Evolutionary conservation across 1,140 invertebrate species (phyloP), one percentile per base, ranked within the genome.

Genomic region (Parasteatoda tepidariorum): DNA sequence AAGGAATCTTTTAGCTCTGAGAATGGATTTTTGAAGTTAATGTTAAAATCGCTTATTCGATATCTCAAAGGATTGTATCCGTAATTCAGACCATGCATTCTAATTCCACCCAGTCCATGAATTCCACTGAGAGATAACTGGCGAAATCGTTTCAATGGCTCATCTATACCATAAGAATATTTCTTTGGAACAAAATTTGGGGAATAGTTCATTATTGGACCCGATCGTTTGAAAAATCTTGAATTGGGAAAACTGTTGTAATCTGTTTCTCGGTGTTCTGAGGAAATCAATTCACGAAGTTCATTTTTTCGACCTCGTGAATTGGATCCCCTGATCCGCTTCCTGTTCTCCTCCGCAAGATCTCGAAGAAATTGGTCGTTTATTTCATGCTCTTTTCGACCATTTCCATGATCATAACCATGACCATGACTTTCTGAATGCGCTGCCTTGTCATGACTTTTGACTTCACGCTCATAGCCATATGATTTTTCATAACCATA

Each of bases 401-500:
- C 57, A 38, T 70, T 55, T 6, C 71, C 48, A 24, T 82, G 67
- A 3, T 71, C 48, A 15, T 71, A 82, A 3, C 55, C 55, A 22
- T n/a, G 41, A 1, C 24, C 62, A 15, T 38, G 38, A 9, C 54
- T 68, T 3, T 70, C 30, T 30, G 66, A 30, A 6, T 3, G 26
- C n/a, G 59, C 26, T 3, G n/a, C 55, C 13, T 62, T 82, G 22
- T 82, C 78, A 6, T 82, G 78, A 30, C 48, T 26, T 15, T 71
- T 70, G 22, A 55, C 71, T 62, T 82, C 78, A 2, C 57, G 48
- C 26, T 82, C 78, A n/a, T 82, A 82, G 15, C 78, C 78, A 11
- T 82, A 82, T 13, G 66, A 67, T 31, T 82, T 82, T 15, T 82
- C 78, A n/a, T 82, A 82, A 13, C 73, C 57, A 26, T 61, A 75